Evolutionary conservation across 2,797 vertebrate genomes (phyloP), one percentile per base, ranked within the genome.

Genomic region (Acanthurus lineatus): DNA sequence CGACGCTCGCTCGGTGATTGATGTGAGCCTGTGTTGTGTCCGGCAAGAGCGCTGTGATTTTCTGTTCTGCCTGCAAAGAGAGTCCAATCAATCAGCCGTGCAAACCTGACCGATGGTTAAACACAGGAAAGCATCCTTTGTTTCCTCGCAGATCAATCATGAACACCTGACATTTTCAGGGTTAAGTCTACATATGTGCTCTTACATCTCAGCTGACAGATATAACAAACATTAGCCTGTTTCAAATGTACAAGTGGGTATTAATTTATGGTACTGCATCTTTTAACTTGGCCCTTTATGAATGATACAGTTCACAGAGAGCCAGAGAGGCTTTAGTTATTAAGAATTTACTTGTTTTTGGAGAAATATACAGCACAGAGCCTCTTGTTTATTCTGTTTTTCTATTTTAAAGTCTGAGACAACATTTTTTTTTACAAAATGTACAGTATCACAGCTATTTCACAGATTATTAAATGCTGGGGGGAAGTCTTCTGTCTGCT

Each of bases 21-120:
- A 95, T 94, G 89, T 60, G 78, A 79, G 83, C 67, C 80, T 22
- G 71, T 47, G 82, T 45, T 61, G 83, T 65, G 86, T 81, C 92
- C 87, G 35, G 88, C 66, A 38, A 48, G 9, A 60, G 68, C 51
- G 14, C 81, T 78, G 73, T 76, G 81, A 86, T 93, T 93, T 35
- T 92, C 85, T 83, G 86, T 84, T 84, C 82, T 88, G 79, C 76
- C 86, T 84, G 73, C 83, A 75, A 84, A 87, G 73, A 86, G 75
- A 90, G 72, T 53, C 83, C 86, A 89, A 95, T 95, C 93, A 93
- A 93, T 94, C 94, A 93, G 87, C 69, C 58, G 72, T 54, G 79
- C 78, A 80, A 82, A 81, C 83, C 83, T 72, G 82, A 89, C 78
- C 69, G 59, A 35, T 75, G 87, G 82, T 92, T 92, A 91, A 93